These are phyloP conservation scores for Halcyon chelicuti DNA, from an alignment of 2,797 vertebrate genomes.

Conservation along the genomic window DNA sequence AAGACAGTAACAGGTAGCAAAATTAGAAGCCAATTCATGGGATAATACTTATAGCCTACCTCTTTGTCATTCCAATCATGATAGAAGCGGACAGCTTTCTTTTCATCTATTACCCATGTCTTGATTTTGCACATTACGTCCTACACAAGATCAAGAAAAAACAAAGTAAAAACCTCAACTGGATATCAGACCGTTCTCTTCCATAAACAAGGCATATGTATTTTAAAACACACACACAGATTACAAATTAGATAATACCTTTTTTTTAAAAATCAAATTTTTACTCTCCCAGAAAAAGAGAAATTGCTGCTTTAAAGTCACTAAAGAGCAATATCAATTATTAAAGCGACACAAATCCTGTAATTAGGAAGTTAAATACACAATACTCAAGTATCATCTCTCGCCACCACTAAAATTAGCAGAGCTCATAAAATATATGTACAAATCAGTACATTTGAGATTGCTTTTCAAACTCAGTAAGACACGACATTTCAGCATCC, in stretches of 20 bases:
- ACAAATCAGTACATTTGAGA: constrained; percentile 59
- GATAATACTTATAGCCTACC: constrained; percentile 85
- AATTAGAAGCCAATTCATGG: constrained; percentile 28
- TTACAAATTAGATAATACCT: constrained; percentile 37
- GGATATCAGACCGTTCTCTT: constrained; percentile 88
- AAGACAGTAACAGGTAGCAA: constrained; percentile 56
- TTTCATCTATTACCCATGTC: constrained; percentile 94
- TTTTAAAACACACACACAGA: constrained; percentile 79
- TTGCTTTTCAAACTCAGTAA: constrained; percentile 60
- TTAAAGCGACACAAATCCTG: background rate
- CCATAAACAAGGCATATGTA: constrained; percentile 83
- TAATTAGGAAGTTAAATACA: constrained; percentile 16
- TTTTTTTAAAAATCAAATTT: background rate
- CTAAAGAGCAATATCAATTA: background rate
- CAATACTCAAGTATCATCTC: constrained; percentile 6
- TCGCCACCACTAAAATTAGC: constrained; percentile 8
- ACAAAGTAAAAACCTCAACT: constrained; percentile 88
- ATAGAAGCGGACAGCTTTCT: constrained; percentile 92
- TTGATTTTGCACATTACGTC: constrained; percentile 98
- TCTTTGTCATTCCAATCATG: constrained; percentile 96
- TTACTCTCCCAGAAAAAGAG: constrained; percentile 15
- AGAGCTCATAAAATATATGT: constrained; percentile 26
- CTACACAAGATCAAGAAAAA: constrained; percentile 89
- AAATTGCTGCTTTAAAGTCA: constrained; percentile 35
- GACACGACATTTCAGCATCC: constrained; percentile 54